A percentile compares a stretch with the other conserved stretches of the same genome.
Evolutionary conservation across 2,113 vertebrate species (phyloP).

Genomic region (Tragelaphus buxtoni): DNA sequence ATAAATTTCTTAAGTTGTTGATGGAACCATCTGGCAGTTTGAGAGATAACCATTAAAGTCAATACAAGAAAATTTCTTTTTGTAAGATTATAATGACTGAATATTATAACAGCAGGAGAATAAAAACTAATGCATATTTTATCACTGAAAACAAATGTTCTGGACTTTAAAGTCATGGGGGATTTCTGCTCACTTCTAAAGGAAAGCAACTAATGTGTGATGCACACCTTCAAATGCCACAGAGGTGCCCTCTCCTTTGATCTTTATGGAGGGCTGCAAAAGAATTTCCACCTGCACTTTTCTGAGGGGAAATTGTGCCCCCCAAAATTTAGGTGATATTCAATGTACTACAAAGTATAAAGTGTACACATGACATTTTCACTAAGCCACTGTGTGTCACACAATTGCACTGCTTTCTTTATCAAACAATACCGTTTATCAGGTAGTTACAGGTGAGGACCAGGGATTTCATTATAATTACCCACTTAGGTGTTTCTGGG

Average conservation of each 20-base stretch:
- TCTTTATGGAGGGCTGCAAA: background rate
- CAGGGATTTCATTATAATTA: background rate
- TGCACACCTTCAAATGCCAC: fast-evolving
- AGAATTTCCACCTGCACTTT: background rate
- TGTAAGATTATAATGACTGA: conserved; percentile 39
- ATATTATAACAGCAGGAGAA: conserved; percentile 14
- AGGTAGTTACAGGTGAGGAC: background rate
- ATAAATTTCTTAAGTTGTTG: conserved; percentile 48
- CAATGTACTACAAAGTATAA: background rate
- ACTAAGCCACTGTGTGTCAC: background rate
- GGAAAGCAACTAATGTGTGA: background rate
- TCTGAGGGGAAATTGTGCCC: background rate
- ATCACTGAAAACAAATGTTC: conserved; percentile 14
- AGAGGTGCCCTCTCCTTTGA: background rate
- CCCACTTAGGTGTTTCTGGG: background rate
- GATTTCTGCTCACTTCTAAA: background rate
- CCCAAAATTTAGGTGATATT: background rate
- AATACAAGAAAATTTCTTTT: conserved; percentile 37
- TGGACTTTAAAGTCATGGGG: conserved; percentile 27
- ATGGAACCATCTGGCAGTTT: conserved; percentile 28
- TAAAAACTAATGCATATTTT: conserved; percentile 47
- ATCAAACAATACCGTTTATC: background rate
- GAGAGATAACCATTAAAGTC: conserved; percentile 52
- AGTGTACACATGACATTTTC: background rate
- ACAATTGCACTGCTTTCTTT: background rate